Percentiles rank a stretch among this genome's conserved stretches.
phyloP scores from a whole-genome alignment of 1,140 invertebrate genomes.

The Tetragonula clypearis region DNA sequence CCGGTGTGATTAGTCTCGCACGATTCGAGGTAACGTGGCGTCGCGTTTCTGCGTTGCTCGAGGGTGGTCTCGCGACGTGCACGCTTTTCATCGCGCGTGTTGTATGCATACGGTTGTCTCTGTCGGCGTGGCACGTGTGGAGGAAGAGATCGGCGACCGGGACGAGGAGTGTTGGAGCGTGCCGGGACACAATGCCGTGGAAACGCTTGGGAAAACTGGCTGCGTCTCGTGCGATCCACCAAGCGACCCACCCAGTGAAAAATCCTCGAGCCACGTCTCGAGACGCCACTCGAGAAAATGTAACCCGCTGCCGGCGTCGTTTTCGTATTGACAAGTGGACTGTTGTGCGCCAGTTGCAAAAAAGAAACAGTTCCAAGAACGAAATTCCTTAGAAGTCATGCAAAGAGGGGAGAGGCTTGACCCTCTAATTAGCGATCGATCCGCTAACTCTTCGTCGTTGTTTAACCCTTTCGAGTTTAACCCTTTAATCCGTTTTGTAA shows the following conservation, averaged over 20 bases:
- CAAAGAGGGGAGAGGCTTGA: no score
- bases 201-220: slow-evolving; percentile 42
- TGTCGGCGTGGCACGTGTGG: no score
- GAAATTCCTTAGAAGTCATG: no score
- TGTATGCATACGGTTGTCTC: background rate
- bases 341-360: no score
- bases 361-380: no score
- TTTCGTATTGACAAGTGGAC: background rate
- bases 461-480: no score
- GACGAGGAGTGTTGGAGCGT: slow-evolving; percentile 56
- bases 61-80: background rate
- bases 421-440: no score
- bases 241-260: slow-evolving; percentile 51
- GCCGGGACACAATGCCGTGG: slow-evolving; percentile 64
- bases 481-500: no score
- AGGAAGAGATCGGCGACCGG: background rate
- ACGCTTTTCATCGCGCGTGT: background rate
- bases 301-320: slow-evolving; percentile 6
- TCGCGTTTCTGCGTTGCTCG: slow-evolving; percentile 18
- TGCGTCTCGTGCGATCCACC: slow-evolving; percentile 52
- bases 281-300: slow-evolving; percentile 40
- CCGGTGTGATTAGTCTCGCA: slow-evolving; percentile 40
- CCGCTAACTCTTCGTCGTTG: no score
- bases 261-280: slow-evolving; percentile 30
- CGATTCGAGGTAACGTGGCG: slow-evolving; percentile 1